Evolutionary conservation across 2,797 vertebrate genomes (phyloP).

Genomic region (Mus spretus): DNA sequence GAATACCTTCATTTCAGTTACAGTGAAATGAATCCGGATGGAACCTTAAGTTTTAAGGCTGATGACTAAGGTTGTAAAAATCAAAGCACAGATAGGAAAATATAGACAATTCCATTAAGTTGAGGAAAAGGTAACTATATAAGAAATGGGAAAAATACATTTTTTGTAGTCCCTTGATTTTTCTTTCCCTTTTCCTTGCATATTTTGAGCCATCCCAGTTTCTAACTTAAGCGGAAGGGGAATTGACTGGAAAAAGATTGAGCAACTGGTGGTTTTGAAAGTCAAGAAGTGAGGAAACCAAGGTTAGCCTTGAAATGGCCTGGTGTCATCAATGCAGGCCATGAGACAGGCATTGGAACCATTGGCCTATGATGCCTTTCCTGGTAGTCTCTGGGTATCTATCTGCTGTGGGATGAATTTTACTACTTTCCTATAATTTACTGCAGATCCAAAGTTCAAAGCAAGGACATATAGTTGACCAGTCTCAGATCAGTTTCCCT

Average conservation of each 20-base stretch:
- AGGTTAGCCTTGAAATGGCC: background rate
- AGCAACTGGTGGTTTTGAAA: slow-evolving; percentile 8
- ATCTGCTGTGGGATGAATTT: background rate
- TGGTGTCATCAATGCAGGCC: background rate
- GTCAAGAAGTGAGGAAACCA: background rate
- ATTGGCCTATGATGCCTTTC: background rate
- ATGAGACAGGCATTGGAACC: background rate
- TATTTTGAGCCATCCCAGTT: background rate
- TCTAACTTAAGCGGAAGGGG: slow-evolving; percentile 6
- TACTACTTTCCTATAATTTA: slow-evolving; percentile 5
- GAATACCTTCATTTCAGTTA: slow-evolving; percentile 14
- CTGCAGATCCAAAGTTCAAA: slow-evolving; percentile 8
- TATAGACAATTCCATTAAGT: background rate
- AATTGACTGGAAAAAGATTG: slow-evolving; percentile 28
- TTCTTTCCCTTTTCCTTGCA: background rate
- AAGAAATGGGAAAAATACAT: slow-evolving; percentile 49
- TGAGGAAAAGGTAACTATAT: background rate
- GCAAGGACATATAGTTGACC: background rate
- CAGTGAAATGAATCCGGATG: slow-evolving; percentile 32
- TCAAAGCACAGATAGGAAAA: slow-evolving; percentile 18
- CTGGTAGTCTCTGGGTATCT: background rate
- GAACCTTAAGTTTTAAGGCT: slow-evolving; percentile 45
- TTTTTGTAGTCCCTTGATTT: slow-evolving; percentile 29
- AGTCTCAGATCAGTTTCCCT: background rate
- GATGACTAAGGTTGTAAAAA: slow-evolving; percentile 40